A percentile compares a stretch with the other conserved stretches of the same genome.
Evolutionary conservation across 1,140 invertebrate genomes (phyloP).

Genomic region (Philopotamus ludificatus): DNA sequence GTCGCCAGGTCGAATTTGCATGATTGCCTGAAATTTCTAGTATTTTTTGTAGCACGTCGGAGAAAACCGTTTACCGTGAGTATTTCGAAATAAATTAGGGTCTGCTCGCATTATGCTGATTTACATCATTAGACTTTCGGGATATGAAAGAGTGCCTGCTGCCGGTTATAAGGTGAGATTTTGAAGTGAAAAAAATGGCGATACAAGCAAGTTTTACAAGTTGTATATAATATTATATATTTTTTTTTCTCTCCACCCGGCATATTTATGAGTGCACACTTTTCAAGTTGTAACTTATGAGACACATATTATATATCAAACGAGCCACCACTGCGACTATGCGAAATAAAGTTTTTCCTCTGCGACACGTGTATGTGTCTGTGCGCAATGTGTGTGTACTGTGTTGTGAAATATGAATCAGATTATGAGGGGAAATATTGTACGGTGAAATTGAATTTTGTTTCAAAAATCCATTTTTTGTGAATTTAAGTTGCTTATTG

Average conservation of each 20-base stretch:
- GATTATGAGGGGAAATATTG: too few species aligned
- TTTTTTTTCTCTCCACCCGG: conserved; percentile 4
- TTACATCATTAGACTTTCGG: neutral
- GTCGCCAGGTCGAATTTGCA: too few species aligned
- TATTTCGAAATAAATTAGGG: neutral
- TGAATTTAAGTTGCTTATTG: too few species aligned
- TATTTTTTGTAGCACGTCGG: too few species aligned
- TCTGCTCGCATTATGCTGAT: neutral
- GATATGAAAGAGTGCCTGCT: neutral
- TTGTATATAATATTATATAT: conserved; percentile 4
- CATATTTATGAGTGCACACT: conserved; percentile 26
- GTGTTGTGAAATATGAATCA: too few species aligned
- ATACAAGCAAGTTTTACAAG: conserved; percentile 13
- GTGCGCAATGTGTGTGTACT: neutral
- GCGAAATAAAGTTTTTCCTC: conserved; percentile 3
- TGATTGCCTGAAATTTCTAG: neutral
- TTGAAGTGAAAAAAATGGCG: neutral
- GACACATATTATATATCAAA: conserved; percentile 14
- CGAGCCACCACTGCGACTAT: neutral
- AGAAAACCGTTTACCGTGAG: neutral
- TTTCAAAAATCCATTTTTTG: too few species aligned
- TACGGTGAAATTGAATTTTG: too few species aligned
- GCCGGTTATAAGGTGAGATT: neutral
- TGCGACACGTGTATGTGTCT: neutral
- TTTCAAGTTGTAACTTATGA: conserved; percentile 25